Base-by-base conservation (phyloP, 2,888 invertebrate genomes). In the Rhabditoides inermis region DNA sequence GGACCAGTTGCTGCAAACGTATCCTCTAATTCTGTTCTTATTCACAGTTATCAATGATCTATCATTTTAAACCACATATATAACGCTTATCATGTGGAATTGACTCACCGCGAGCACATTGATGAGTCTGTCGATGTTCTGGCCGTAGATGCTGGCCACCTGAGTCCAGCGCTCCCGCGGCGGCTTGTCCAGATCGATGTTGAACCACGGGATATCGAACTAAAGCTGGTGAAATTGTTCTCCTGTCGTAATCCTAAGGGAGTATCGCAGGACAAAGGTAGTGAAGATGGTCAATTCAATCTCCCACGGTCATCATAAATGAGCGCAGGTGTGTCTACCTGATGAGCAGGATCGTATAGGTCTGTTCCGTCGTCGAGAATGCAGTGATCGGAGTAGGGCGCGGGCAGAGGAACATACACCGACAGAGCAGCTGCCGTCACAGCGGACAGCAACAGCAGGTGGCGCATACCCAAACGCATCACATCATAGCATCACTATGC, bases 111-210 rank as follows among this genome's bases (percentile, higher is more conserved):
- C 59, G 49, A 58, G 51, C 20, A 62, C 65, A 6, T 47, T 53
- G 39, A 73, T 63, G 40, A 73, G 54, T 15, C 58, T 68, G 10
- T 44, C 27, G 56, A 73, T 73, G 23, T 72, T 45, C 2, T 35
- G 35, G 37, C 61, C 65, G 61, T 74, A 74, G n/a, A 45, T 44
- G n/a, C 55, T 56, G 27, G 66, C 62, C 26, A 74, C 56, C 45
- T 72, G 52, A 6, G 47, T 51, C 68, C 68, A 74, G 25, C 72
- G 51, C 45, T 65, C 55, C 22, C 47, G 40, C 23, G 74, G 64
- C 6, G 62, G 61, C 2, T 49, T 45, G 49, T 74, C 74, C 41
- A 74, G 58, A 54, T 74, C 65, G 26, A 74, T 59, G 23, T 61
- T 61, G 61, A 59, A 73, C 70, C 69, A 69, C 7, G 65, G 67